A percentile compares a stretch with the other conserved stretches of the same genome.
Conservation (phyloP, 2,113 vertebrate genomes). For the Bolborhynchus lineola region DNA sequence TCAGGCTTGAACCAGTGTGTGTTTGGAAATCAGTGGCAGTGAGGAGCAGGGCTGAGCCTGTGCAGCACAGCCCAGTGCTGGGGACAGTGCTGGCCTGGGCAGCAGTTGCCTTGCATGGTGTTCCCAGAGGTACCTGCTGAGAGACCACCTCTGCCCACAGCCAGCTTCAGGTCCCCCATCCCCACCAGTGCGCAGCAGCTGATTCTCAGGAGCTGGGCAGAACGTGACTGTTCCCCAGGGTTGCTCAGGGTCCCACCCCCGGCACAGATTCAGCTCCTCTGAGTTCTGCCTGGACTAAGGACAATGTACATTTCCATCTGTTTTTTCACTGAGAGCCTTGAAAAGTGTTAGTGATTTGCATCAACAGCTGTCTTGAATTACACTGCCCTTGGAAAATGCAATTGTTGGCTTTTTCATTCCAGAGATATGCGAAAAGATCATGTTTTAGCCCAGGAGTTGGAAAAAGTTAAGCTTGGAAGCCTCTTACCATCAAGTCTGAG, state of each 20-base stretch:
- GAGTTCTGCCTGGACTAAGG: not conserved
- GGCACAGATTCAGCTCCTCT: not conserved
- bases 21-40: not conserved
- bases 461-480: constrained; percentile 70
- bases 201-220: not conserved
- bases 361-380: constrained; percentile 33
- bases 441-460: constrained; percentile 72
- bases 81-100: not conserved
- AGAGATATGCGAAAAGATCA: constrained; percentile 81
- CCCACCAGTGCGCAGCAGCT: not conserved
- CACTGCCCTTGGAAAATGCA: not conserved
- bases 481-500: constrained; percentile 74
- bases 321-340: not conserved
- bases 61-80: rapidly evolving
- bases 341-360: not conserved
- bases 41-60: not conserved
- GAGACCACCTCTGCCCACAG: not conserved
- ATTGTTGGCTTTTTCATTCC: constrained; percentile 47
- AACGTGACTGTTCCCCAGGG: not conserved
- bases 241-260: not conserved
- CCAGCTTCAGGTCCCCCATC: not conserved
- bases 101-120: not conserved
- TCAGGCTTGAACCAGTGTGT: not conserved
- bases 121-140: not conserved
- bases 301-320: not conserved